phyloP scores from a whole-genome alignment of 2,888 invertebrate genomes.

The Acanthopleura granulata region DNA sequence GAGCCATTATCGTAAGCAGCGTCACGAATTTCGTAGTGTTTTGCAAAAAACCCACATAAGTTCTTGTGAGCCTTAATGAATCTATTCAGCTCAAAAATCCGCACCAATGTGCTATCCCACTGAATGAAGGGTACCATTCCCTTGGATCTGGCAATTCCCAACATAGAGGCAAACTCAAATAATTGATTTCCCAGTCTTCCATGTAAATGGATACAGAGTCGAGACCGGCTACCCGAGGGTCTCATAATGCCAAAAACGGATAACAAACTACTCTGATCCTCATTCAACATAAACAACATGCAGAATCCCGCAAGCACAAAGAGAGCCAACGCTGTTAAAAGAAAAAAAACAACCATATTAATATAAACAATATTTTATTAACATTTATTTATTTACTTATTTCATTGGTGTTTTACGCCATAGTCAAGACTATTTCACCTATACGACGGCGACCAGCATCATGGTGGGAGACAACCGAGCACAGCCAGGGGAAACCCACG shows the following conservation, averaged over 20 bases:
- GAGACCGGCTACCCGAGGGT: not conserved
- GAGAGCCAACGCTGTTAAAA: too few relatives aligned
- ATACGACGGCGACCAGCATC: too few relatives aligned
- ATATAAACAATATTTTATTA: too few relatives aligned
- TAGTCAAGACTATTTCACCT: too few relatives aligned
- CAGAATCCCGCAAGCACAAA: too few relatives aligned
- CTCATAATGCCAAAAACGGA: not conserved
- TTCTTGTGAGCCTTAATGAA: not conserved
- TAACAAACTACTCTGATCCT: too few relatives aligned
- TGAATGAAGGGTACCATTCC: not conserved
- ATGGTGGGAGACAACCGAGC: too few relatives aligned
- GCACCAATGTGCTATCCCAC: not conserved
- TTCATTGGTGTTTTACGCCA: too few relatives aligned
- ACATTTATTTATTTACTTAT: too few relatives aligned
- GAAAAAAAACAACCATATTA: too few relatives aligned
- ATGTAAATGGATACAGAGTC: not conserved
- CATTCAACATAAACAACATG: too few relatives aligned
- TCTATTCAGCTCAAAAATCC: not conserved
- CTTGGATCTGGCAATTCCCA: not conserved
- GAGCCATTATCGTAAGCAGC: not conserved
- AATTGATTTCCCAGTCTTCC: conserved; percentile 5
- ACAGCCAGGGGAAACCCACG: too few relatives aligned
- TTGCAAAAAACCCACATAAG: not conserved
- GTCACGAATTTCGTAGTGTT: not conserved
- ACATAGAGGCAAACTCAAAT: not conserved